Conservation (phyloP, 2,888 invertebrate species). For the Odontocolon sp. region DNA sequence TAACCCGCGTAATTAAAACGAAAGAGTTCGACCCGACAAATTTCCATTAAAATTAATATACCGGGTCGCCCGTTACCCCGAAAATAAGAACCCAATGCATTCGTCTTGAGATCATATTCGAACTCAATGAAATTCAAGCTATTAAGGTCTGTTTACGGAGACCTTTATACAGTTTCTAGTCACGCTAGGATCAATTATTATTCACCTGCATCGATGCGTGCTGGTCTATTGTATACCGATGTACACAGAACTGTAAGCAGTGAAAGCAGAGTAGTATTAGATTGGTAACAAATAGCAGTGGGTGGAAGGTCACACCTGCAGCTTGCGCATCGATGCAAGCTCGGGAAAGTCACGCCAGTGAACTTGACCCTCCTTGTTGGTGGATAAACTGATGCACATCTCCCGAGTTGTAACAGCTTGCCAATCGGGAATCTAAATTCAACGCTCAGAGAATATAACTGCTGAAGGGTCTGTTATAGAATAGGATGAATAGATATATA, state of each 20-base stretch:
- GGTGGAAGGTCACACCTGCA: conserved; percentile 27
- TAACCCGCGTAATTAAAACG: background rate
- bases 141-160: background rate
- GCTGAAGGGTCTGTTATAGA: conserved; percentile 32
- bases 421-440: conserved; percentile 16
- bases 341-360: conserved; percentile 31
- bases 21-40: background rate
- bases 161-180: background rate
- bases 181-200: conserved; percentile 9
- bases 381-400: background rate
- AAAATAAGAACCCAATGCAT: background rate
- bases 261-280: background rate
- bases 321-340: background rate
- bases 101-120: background rate
- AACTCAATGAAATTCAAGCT: background rate
- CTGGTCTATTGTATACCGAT: conserved; percentile 2
- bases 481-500: conserved; percentile 4
- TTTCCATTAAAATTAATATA: background rate
- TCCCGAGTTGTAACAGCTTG: background rate
- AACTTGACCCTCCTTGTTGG: conserved; percentile 28
- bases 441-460: conserved; percentile 39
- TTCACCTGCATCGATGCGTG: conserved; percentile 19
- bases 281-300: conserved; percentile 4
- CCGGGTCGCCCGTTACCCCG: background rate
- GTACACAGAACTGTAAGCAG: background rate